Evolutionary conservation across 2,888 invertebrate genomes (phyloP), one percentile per base, ranked within the genome.

Genomic region (Nebria salina): DNA sequence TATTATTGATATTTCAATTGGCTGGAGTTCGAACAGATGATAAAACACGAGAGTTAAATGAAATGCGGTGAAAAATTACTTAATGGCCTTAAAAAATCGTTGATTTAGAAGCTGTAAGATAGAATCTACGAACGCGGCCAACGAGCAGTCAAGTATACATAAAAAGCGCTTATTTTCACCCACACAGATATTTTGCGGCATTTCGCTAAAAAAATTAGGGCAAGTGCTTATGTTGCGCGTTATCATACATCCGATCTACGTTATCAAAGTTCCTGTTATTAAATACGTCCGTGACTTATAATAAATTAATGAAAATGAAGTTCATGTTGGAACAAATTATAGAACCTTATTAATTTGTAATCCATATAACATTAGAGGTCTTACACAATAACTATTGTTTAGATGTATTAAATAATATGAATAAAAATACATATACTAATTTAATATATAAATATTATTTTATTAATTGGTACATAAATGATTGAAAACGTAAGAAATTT

Each of bases 61-160:
- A 76, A 76, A 76, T 76, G 65, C 65, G 75, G 26, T 66, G 75
- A 26, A 76, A 64, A 76, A 13, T 26, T 25, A n/a, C 64, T 65
- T 76, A 64, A 76, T 76, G 34, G 13, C 13, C 34, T 15, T 6
- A 64, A 9, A 26, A 68, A 75, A 75, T 75, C 64, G 15, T 64
- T 75, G 34, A 76, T 76, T 26, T 25, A 34, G 34, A 26, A 25
- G 15, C 26, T 20, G 26, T 6, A 54, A 54, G 4, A 54, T 54
- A 54, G 54, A 5, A 54, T 54, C 54, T 54, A 54, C 11, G 54
- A 54, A 54, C 54, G 54, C 8, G 54, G 6, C 54, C 54, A 54
- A 54, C 54, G 54, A 54, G 54, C 54, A 54, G 11, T 54, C 54
- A 54, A 54, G 13, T 11, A 54, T 8, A 11, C 2, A 54, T 54